Percentiles rank a stretch among this genome's conserved stretches.
phyloP scores from a whole-genome alignment of 2,113 vertebrate species.

The Xiphorhynchus elegans region DNA sequence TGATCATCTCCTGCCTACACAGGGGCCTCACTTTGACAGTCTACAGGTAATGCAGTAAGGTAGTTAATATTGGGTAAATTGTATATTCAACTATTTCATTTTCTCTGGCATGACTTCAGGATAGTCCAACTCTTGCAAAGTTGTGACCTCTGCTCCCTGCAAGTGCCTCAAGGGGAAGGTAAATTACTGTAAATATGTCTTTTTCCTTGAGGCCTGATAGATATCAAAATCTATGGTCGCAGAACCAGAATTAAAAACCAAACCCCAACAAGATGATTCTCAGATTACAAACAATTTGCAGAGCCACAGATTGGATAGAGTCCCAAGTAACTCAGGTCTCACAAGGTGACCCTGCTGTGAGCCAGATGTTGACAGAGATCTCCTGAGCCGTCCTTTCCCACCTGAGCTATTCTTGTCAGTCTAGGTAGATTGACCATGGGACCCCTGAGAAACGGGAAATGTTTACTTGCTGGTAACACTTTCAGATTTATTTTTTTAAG shows the following conservation, averaged over 20 bases:
- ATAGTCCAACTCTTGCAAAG: not conserved
- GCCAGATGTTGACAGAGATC: not conserved
- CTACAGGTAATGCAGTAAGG: not conserved
- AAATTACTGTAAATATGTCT: not conserved
- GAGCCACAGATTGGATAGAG: not conserved
- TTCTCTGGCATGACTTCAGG: not conserved
- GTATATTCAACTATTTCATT: not conserved
- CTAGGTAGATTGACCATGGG: not conserved
- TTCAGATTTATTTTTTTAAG: not conserved
- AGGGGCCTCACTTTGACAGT: not conserved
- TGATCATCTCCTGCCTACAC: not conserved
- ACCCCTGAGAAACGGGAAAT: not conserved
- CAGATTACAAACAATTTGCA: not conserved
- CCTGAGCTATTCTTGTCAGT: not conserved
- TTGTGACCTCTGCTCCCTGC: accelerated
- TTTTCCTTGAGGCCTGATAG: not conserved
- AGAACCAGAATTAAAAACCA: not conserved
- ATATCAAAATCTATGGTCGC: not conserved
- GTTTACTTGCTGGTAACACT: not conserved
- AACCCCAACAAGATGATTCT: not conserved
- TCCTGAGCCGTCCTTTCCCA: not conserved
- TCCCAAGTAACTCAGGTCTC: not conserved
- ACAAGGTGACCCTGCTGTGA: not conserved
- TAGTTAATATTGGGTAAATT: not conserved
- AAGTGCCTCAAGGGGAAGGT: not conserved